phyloP scores from a whole-genome alignment of 2,888 invertebrate genomes.

The Euzophera pinguis region DNA sequence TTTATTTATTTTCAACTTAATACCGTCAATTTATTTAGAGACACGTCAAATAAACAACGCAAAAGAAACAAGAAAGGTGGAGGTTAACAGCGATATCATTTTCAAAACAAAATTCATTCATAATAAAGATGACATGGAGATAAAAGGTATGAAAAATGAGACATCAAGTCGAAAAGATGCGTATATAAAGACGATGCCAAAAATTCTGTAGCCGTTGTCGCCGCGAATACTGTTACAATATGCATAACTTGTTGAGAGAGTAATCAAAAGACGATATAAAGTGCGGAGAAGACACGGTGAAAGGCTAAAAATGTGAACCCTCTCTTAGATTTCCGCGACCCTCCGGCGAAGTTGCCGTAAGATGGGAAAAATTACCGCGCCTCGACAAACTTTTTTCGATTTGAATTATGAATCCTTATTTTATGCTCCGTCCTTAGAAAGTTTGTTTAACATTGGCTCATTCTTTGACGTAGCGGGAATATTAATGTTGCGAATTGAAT shows the following conservation, averaged over 20 bases:
- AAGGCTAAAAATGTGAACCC: constrained; percentile 79
- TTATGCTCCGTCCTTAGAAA: constrained; percentile 66
- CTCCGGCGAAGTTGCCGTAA: constrained; percentile 70
- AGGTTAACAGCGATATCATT: constrained; percentile 48
- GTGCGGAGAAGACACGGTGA: constrained; percentile 73
- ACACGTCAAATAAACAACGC: constrained; percentile 8
- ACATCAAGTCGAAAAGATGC: constrained; percentile 53
- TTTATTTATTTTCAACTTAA: constrained; percentile 9
- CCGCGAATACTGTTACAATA: constrained; percentile 69
- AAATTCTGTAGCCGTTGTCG: constrained; percentile 60
- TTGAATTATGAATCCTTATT: constrained; percentile 80
- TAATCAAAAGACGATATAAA: constrained; percentile 80
- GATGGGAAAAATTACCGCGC: constrained; percentile 77
- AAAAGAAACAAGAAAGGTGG: constrained; percentile 24
- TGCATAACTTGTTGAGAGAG: constrained; percentile 79
- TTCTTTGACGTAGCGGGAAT: constrained; percentile 58
- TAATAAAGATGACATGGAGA: constrained; percentile 53
- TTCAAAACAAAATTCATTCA: constrained; percentile 57
- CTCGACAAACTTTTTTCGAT: constrained; percentile 75
- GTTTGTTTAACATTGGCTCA: constrained; percentile 69
- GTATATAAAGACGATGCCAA: constrained; percentile 55
- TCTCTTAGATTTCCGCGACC: constrained; percentile 74
- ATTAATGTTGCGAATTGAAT: constrained; percentile 53
- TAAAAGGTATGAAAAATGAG: constrained; percentile 64
- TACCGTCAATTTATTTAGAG: constrained; percentile 5